These are phyloP conservation scores for Phyto melanocephala DNA, from an alignment of 2,888 invertebrate genomes.

Conservation along the genomic window DNA sequence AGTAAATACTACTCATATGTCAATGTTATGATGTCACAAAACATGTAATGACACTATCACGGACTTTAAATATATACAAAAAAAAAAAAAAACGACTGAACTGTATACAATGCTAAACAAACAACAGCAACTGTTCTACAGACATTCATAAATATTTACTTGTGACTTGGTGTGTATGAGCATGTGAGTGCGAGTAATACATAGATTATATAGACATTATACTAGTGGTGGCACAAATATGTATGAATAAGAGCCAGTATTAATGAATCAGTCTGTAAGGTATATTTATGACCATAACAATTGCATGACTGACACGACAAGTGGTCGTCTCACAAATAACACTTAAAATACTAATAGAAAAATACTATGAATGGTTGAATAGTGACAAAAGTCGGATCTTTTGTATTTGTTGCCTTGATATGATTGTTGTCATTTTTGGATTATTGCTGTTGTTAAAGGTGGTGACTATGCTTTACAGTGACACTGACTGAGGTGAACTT, in stretches of 20 bases:
- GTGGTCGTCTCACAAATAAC: conserved; percentile 47
- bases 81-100: neutral
- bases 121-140: conserved; percentile 13
- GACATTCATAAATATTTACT: neutral
- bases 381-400: neutral
- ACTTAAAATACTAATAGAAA: conserved; percentile 44
- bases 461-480: neutral
- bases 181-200: neutral
- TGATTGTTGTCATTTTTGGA: neutral
- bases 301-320: conserved; percentile 49
- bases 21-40: conserved; percentile 54
- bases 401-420: neutral
- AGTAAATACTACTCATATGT: conserved; percentile 36
- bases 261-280: too few relatives aligned
- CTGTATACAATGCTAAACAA: conserved; percentile 2
- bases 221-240: too few relatives aligned
- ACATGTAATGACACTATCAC: conserved; percentile 50
- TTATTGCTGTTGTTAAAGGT: conserved; percentile 12
- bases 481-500: neutral
- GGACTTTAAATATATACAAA: conserved; percentile 10
- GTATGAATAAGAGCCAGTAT: too few relatives aligned
- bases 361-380: too few relatives aligned
- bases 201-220: too few relatives aligned
- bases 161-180: neutral
- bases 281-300: conserved; percentile 36